A percentile compares a stretch with the other conserved stretches of the same genome.
These are phyloP conservation scores for Catamblyrhynchus diadema DNA, from an alignment of 2,797 vertebrate genomes.

Conservation along the genomic window DNA sequence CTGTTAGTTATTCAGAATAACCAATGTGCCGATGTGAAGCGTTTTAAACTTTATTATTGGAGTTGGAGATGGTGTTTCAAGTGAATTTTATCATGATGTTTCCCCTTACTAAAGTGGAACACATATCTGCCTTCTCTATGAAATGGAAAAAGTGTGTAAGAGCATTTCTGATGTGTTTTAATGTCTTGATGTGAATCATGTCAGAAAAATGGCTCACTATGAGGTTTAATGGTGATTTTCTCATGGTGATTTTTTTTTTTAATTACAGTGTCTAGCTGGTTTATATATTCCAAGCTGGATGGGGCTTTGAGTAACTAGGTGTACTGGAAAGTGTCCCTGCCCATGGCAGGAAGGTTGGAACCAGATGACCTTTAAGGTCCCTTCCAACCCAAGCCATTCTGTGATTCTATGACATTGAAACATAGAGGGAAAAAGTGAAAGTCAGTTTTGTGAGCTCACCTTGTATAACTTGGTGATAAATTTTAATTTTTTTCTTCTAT, in stretches of 20 bases:
- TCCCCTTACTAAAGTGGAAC: not conserved
- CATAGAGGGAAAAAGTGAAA: not conserved
- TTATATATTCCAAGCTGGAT: not conserved
- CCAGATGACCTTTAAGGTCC: not conserved
- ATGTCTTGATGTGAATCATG: not conserved
- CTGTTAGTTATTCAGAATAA: not conserved
- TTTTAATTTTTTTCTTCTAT: accelerated
- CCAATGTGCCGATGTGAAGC: not conserved
- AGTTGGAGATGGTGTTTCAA: not conserved
- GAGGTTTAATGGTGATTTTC: not conserved
- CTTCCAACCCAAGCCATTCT: not conserved
- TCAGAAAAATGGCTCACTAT: not conserved
- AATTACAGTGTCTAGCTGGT: not conserved
- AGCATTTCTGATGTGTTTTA: not conserved
- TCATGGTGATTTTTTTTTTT: not conserved
- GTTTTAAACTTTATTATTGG: not conserved
- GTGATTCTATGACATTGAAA: not conserved
- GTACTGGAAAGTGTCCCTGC: not conserved
- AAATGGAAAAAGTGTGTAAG: not conserved
- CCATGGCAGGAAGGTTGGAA: not conserved
- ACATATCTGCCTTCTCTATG: not conserved
- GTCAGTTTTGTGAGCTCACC: not conserved
- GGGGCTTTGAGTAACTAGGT: not conserved
- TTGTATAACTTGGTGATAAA: not conserved
- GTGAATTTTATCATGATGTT: not conserved